Percentiles rank a stretch among this genome's conserved stretches.
These are phyloP conservation scores for Bombus balteatus DNA, from an alignment of 1,140 invertebrate genomes.

Conservation along the genomic window DNA sequence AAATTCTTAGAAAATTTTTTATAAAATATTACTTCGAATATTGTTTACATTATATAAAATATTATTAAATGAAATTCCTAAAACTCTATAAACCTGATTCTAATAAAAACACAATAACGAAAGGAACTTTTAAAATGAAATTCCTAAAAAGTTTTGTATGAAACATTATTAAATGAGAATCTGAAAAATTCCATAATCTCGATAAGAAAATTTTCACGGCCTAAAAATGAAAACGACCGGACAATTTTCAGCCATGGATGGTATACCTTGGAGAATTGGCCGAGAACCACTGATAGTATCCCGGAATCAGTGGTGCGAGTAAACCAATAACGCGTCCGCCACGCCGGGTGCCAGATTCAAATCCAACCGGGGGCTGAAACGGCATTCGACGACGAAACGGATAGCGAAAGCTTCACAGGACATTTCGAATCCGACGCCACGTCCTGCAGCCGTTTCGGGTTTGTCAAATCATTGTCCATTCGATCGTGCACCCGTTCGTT, in stretches of 20 bases:
- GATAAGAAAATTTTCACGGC: not conserved
- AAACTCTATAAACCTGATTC: too few species aligned
- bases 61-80: too few species aligned
- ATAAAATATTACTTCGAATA: too few species aligned
- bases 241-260: not conserved
- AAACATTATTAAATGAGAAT: too few species aligned
- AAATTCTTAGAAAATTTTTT: too few species aligned
- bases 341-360: slow-evolving; percentile 81
- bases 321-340: slow-evolving; percentile 82
- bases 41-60: too few species aligned
- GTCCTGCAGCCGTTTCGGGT: slow-evolving; percentile 73
- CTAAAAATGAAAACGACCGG: not conserved
- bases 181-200: not conserved
- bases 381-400: slow-evolving; percentile 69
- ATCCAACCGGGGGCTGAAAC: slow-evolving; percentile 77
- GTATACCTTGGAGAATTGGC: slow-evolving; percentile 23
- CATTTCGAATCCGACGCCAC: slow-evolving; percentile 76
- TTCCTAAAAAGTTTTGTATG: not conserved
- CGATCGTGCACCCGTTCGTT: slow-evolving; percentile 57
- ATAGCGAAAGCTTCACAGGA: slow-evolving; percentile 72
- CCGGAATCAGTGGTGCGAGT: slow-evolving; percentile 80
- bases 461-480: slow-evolving; percentile 80
- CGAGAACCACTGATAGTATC: slow-evolving; percentile 77
- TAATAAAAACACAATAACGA: not conserved
- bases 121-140: not conserved